A percentile compares a stretch with the other conserved stretches of the same genome.
Evolutionary conservation across 2,797 vertebrate genomes (phyloP).

Genomic region (Mormyrops attenuatus): DNA sequence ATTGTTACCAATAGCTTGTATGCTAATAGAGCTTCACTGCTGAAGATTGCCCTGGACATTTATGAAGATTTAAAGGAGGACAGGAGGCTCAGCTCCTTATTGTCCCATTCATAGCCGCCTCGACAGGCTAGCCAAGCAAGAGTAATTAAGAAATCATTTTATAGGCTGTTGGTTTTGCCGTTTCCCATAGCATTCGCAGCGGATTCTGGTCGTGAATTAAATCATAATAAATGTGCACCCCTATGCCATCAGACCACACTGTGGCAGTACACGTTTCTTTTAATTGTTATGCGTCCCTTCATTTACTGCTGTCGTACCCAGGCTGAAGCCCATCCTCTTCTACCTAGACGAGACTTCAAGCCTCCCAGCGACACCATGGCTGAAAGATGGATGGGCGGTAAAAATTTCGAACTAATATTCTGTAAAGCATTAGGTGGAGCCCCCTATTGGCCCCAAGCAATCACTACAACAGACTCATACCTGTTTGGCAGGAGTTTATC

Average conservation of each 20-base stretch:
- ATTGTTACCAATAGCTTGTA: constrained; percentile 45
- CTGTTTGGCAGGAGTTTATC: neutral
- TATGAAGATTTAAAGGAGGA: constrained; percentile 51
- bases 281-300: neutral
- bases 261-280: neutral
- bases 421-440: neutral
- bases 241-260: neutral
- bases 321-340: neutral
- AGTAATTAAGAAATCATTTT: constrained; percentile 52
- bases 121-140: constrained; percentile 39
- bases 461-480: neutral
- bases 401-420: neutral
- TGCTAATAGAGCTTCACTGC: constrained; percentile 47
- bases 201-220: neutral
- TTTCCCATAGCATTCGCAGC: neutral
- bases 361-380: neutral
- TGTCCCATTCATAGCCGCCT: constrained; percentile 36
- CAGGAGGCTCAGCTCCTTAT: constrained; percentile 39
- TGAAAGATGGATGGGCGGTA: neutral
- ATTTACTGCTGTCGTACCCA: neutral
- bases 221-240: neutral
- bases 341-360: neutral
- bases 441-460: neutral
- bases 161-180: constrained; percentile 26
- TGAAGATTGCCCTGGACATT: constrained; percentile 50